Percentiles rank a stretch among this genome's conserved stretches.
phyloP scores from a whole-genome alignment of 1,140 invertebrate genomes.

The Neotoxoptera formosana region DNA sequence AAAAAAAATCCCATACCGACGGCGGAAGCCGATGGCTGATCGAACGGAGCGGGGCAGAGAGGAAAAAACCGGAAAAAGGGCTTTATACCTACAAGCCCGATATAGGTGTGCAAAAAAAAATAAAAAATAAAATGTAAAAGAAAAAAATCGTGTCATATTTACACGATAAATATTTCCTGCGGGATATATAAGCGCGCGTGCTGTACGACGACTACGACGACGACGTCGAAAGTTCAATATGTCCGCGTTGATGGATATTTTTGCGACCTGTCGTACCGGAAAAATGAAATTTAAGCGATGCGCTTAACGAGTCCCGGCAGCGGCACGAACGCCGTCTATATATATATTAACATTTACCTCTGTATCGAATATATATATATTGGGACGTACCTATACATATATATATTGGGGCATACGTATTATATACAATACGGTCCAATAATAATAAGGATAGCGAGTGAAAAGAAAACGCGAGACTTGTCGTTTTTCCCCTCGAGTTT shows the following conservation, averaged over 20 bases:
- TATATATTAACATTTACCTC: too few species aligned
- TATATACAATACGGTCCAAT: neutral
- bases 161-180: neutral
- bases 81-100: neutral
- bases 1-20: neutral
- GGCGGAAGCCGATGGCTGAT: neutral
- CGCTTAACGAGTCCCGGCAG: neutral
- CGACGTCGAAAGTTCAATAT: conserved; percentile 6
- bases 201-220: neutral
- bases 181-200: neutral
- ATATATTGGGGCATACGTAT: neutral
- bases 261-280: neutral
- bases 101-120: neutral
- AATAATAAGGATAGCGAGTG: neutral
- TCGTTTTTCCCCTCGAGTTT: neutral
- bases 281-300: conserved; percentile 23
- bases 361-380: neutral
- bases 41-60: neutral
- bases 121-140: neutral
- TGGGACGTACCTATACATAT: too few species aligned
- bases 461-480: neutral
- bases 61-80: neutral
- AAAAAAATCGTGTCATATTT: neutral
- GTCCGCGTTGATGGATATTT: neutral
- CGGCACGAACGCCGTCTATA: neutral